A percentile compares a stretch with the other conserved stretches of the same genome.
phyloP scores from a whole-genome alignment of 2,888 invertebrate genomes.

The Azorinus chamasolen region DNA sequence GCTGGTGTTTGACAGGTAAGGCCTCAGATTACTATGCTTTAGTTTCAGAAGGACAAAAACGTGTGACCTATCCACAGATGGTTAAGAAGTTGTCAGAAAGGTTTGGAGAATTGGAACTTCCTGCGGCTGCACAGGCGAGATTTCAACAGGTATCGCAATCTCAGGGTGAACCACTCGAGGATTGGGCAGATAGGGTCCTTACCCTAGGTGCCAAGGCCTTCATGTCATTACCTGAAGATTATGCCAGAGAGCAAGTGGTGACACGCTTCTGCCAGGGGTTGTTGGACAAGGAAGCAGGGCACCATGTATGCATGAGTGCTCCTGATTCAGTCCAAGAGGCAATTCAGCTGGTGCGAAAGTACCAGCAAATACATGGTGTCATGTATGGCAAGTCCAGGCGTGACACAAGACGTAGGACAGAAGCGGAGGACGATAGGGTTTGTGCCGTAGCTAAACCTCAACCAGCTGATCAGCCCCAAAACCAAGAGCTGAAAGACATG shows the following conservation, averaged over 20 bases:
- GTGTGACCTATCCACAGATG: too few species aligned
- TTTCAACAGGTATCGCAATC: slow-evolving; percentile 8
- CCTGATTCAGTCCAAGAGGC: too few species aligned
- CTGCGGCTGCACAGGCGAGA: neutral
- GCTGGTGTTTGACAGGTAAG: too few species aligned
- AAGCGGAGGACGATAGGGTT: neutral
- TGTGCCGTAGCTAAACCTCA: neutral
- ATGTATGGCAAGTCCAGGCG: too few species aligned
- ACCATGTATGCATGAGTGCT: slow-evolving; percentile 1
- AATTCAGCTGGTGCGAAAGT: too few species aligned
- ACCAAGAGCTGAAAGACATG: neutral
- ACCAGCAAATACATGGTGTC: too few species aligned
- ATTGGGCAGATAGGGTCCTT: slow-evolving; percentile 21
- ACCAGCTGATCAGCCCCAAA: too few species aligned
- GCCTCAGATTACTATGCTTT: too few species aligned
- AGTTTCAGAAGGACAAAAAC: too few species aligned
- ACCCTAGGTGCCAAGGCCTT: slow-evolving; percentile 11
- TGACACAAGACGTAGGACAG: neutral
- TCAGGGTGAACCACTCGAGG: slow-evolving; percentile 2
- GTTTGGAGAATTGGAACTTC: too few species aligned
- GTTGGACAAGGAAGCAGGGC: slow-evolving; percentile 23
- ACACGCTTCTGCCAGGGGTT: slow-evolving; percentile 15
- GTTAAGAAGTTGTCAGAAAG: too few species aligned
- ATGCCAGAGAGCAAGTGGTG: slow-evolving; percentile 5
- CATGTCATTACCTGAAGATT: slow-evolving; percentile 11